Percentiles rank a stretch among this genome's conserved stretches.
These are phyloP conservation scores for Ophion obscuratus DNA, from an alignment of 2,888 invertebrate genomes.

Conservation along the genomic window DNA sequence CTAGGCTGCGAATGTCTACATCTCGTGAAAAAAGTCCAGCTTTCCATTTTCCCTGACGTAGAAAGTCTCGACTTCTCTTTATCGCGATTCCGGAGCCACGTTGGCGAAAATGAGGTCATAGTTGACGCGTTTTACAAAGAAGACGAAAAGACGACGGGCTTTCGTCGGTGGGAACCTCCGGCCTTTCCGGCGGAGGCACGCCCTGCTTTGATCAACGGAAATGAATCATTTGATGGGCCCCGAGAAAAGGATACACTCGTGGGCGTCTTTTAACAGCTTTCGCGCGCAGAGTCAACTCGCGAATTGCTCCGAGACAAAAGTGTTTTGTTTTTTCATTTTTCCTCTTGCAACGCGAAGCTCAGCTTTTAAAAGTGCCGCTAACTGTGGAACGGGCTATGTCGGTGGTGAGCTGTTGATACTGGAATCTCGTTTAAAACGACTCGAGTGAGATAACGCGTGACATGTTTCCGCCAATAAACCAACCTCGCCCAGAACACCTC, in stretches of 20 bases:
- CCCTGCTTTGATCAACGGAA: slow-evolving; percentile 61
- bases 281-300: slow-evolving; percentile 28
- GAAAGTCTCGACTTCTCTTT: slow-evolving; percentile 12
- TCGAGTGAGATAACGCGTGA: slow-evolving; percentile 22
- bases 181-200: slow-evolving; percentile 19
- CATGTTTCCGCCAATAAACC: slow-evolving; percentile 10
- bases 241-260: slow-evolving; percentile 35
- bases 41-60: not conserved
- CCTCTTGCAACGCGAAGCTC: not conserved
- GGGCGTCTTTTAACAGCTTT: slow-evolving; percentile 57
- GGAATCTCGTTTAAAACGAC: slow-evolving; percentile 42
- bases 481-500: slow-evolving; percentile 4
- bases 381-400: slow-evolving; percentile 2
- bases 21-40: too few relatives aligned
- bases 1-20: too few relatives aligned
- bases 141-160: slow-evolving; percentile 16
- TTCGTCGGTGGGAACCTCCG: slow-evolving; percentile 23
- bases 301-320: slow-evolving; percentile 28
- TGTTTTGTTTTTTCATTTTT: slow-evolving; percentile 2
- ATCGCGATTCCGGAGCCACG: not conserved
- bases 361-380: slow-evolving; percentile 16
- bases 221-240: slow-evolving; percentile 58
- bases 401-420: not conserved
- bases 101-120: too few relatives aligned
- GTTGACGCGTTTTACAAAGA: not conserved